These are phyloP conservation scores for Archilochus colubris DNA, from an alignment of 2,113 vertebrate species.

Conservation along the genomic window DNA sequence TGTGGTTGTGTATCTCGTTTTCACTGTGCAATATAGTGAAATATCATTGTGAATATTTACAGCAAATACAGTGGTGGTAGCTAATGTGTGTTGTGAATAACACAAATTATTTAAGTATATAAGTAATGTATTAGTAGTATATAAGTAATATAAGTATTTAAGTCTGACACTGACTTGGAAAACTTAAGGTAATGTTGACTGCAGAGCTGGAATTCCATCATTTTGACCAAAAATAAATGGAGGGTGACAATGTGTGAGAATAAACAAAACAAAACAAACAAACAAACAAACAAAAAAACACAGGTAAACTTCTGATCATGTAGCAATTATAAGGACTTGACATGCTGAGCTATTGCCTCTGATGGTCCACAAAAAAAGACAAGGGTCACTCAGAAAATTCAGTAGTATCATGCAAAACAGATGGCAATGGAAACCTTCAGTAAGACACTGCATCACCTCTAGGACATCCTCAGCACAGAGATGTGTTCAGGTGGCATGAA, in stretches of 20 bases:
- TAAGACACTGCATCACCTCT: background rate
- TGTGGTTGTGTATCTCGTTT: background rate
- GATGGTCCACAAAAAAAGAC: background rate
- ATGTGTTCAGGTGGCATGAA: background rate
- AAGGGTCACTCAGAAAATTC: background rate
- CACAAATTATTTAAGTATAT: background rate
- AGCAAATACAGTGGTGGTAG: background rate
- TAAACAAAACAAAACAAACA: background rate
- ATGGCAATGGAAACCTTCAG: background rate
- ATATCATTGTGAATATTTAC: background rate
- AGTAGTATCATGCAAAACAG: background rate
- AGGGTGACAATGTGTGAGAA: background rate
- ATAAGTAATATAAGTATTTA: too few species aligned
- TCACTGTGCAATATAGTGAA: background rate
- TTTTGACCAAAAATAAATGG: background rate
- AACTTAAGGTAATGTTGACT: background rate
- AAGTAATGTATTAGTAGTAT: too few species aligned
- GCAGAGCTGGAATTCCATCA: background rate
- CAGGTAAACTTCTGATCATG: background rate
- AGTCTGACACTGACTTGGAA: background rate
- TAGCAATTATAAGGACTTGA: background rate
- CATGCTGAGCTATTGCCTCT: background rate
- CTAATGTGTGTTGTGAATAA: background rate
- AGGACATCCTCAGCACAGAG: background rate
- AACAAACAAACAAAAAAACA: background rate